Base-by-base conservation (phyloP, 2,113 vertebrate genomes). In the Sylvicapra grimmia region DNA sequence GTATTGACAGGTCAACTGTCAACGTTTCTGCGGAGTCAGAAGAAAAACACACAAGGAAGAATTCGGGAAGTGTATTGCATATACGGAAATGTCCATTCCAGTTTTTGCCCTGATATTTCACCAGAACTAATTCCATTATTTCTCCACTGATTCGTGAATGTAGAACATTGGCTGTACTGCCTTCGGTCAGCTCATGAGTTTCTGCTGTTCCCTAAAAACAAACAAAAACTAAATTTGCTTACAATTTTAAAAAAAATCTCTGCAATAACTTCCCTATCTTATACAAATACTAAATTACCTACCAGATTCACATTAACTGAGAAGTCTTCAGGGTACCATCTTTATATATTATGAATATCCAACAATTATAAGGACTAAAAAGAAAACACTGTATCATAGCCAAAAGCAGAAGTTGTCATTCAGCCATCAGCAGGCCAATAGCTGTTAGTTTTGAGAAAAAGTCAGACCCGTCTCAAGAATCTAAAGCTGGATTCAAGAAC, bases 101-200 rank as follows among this genome's bases (percentile, higher is more conserved):
- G 98, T 99, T 98, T 77, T 98, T 99, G 36, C 99, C 99, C 98
- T 99, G 99, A 40, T 99, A 99, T 93, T 98, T 99, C 40, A 99
- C 85, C 96, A 99, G 98, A 6, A 98, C 99, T 86, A 99, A 87
- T 1, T 99, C 99, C 99, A 99, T 97, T 56, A 99, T 98, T 93
- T 98, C 98, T 0, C 99, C 99, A 1, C 12, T 86, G 90, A 99
- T 97, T 8, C 99, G 99, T 0, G 99, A 99, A 18, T 99, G 99
- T 12, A 99, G 98, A 18, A 99, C 98, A 96, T 99, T 99, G 0
- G 99, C 98, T 0, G 98, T 96, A 84, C 98, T 99, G 89, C 99
- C 99, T 98, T 99, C 99, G 0, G 65, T 85, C 5, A 99, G 98
- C 87, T 99, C 99, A 2, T 80, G 89, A 18, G 95, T 97, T 97